Percentiles rank a stretch among this genome's conserved stretches.
These are phyloP conservation scores for Rhabdophis nuchalis DNA, from an alignment of 2,797 vertebrate genomes.

Conservation along the genomic window DNA sequence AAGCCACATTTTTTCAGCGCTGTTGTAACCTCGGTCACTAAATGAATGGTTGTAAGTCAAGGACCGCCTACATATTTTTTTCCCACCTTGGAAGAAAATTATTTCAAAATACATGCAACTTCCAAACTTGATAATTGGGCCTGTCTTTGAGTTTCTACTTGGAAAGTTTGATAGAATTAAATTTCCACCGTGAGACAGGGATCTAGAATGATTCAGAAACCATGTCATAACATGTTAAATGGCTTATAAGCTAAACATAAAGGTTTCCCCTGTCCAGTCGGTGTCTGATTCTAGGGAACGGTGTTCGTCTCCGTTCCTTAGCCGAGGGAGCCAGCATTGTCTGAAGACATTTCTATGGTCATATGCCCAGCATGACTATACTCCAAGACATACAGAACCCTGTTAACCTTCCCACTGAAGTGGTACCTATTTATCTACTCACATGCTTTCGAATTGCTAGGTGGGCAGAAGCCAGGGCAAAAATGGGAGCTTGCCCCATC, in stretches of 20 bases:
- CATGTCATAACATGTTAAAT: not conserved
- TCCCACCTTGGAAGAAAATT: not conserved
- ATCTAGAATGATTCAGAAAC: not conserved
- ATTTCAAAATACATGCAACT: not conserved
- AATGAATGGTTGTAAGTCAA: not conserved
- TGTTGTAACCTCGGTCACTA: not conserved
- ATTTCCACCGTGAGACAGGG: not conserved
- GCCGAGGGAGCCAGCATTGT: not conserved
- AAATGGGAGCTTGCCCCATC: not conserved
- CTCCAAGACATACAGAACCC: not conserved
- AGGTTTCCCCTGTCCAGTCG: not conserved
- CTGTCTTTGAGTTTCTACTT: not conserved
- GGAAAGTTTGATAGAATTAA: not conserved
- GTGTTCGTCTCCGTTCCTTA: not conserved
- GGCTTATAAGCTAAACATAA: not conserved
- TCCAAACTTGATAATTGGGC: not conserved
- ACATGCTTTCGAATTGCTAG: not conserved
- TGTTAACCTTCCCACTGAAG: not conserved
- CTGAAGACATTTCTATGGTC: accelerated
- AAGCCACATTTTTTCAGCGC: not conserved
- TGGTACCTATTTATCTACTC: not conserved
- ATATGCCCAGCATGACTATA: not conserved
- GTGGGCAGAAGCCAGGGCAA: not conserved
- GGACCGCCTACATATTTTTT: not conserved
- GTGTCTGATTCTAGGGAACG: not conserved